Percentiles rank a stretch among this genome's conserved stretches.
Evolutionary conservation across 1,140 invertebrate genomes (phyloP).

Genomic region (Drosophila sucinea): DNA sequence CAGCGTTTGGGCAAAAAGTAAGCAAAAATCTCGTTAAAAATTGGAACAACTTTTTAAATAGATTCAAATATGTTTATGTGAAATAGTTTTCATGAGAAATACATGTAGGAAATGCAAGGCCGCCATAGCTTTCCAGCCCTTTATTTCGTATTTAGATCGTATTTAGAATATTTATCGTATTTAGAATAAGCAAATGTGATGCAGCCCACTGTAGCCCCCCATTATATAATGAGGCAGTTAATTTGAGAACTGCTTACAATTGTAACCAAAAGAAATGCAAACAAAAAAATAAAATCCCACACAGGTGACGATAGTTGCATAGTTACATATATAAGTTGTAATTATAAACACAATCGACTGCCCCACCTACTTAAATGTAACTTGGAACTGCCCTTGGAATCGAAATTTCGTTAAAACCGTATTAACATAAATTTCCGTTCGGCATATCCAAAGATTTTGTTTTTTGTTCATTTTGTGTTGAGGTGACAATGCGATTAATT

Average conservation of each 20-base stretch:
- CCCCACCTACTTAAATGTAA: conserved; percentile 1
- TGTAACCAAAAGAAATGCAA: not conserved
- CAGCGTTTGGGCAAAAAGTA: not conserved
- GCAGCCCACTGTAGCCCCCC: too few relatives aligned
- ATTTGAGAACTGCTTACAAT: not conserved
- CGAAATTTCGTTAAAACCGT: conserved; percentile 19
- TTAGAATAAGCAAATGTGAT: too few relatives aligned
- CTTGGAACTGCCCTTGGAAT: not conserved
- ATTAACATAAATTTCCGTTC: conserved; percentile 52
- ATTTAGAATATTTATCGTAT: too few relatives aligned
- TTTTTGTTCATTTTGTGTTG: not conserved
- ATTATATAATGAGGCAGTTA: not conserved
- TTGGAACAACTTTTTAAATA: too few relatives aligned
- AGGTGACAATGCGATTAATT: conserved; percentile 54
- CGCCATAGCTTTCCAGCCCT: too few relatives aligned
- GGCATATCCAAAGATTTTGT: conserved; percentile 18
- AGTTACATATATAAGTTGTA: too few relatives aligned
- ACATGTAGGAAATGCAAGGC: too few relatives aligned
- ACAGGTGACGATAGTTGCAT: conserved; percentile 1
- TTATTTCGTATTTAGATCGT: too few relatives aligned
- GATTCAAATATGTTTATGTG: too few relatives aligned
- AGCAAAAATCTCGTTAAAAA: not conserved
- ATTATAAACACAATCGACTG: too few relatives aligned
- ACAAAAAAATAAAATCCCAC: not conserved
- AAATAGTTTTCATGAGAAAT: too few relatives aligned